These are phyloP conservation scores for Steinernema feltiae DNA, from an alignment of 1,140 invertebrate genomes.

Conservation along the genomic window DNA sequence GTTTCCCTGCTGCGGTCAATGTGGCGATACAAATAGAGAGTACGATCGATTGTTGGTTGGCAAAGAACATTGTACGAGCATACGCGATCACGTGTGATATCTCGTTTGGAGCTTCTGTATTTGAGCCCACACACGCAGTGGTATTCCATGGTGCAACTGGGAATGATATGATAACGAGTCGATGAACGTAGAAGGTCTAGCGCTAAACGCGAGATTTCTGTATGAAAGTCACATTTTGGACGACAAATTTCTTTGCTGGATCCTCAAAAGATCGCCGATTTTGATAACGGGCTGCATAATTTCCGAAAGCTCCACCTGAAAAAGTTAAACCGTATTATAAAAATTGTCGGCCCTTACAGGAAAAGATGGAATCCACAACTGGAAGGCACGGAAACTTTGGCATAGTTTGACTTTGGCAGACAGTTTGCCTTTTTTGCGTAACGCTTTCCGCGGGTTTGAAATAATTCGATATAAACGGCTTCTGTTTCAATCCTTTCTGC, in stretches of 20 bases:
- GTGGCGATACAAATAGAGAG: conserved; percentile 30
- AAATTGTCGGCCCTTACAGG: not conserved
- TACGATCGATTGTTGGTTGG: conserved; percentile 28
- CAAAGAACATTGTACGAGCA: conserved; percentile 38
- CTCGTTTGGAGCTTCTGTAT: not conserved
- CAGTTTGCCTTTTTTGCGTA: too few species aligned
- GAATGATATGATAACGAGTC: not conserved
- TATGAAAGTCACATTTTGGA: not conserved
- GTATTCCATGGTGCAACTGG: not conserved
- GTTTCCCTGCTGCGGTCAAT: not conserved
- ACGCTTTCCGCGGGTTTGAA: too few species aligned
- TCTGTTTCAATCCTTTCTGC: too few species aligned
- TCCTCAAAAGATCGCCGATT: not conserved
- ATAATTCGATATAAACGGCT: not conserved
- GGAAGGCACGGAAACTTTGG: not conserved
- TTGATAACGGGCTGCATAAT: not conserved
- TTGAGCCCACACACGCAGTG: not conserved
- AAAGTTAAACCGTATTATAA: not conserved
- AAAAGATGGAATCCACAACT: not conserved
- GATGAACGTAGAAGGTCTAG: too few species aligned
- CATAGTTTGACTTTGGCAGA: too few species aligned
- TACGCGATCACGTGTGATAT: conserved; percentile 12
- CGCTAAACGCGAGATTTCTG: not conserved
- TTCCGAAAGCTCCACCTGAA: not conserved
- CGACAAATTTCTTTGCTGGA: not conserved